These are phyloP conservation scores for Ochotona princeps DNA, from an alignment of 2,113 vertebrate species.

Conservation along the genomic window DNA sequence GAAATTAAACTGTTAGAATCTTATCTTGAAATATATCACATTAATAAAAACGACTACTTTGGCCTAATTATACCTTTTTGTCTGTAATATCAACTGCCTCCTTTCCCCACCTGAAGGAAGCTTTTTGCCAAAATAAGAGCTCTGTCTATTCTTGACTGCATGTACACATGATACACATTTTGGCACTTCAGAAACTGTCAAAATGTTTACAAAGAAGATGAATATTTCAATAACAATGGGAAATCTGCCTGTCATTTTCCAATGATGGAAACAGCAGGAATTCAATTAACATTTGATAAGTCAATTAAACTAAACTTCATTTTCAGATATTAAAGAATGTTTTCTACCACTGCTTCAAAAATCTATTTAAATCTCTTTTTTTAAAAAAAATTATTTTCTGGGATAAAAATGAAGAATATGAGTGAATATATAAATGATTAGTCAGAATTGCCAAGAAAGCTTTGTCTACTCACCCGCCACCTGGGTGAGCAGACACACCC, in stretches of 20 bases:
- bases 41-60: constrained; percentile 26
- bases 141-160: constrained; percentile 32
- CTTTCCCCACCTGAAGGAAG: constrained; percentile 43
- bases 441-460: not conserved
- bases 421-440: not conserved
- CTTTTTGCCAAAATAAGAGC: constrained; percentile 44
- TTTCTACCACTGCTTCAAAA: constrained; percentile 53
- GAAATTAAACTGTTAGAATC: constrained; percentile 5
- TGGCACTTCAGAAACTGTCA: constrained; percentile 65
- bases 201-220: constrained; percentile 77
- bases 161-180: constrained; percentile 42
- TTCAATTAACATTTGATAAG: constrained; percentile 74
- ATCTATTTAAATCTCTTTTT: constrained; percentile 5
- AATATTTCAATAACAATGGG: constrained; percentile 72
- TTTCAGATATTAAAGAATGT: constrained; percentile 55
- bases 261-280: constrained; percentile 50
- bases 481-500: too few species aligned
- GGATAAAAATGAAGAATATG: constrained; percentile 31
- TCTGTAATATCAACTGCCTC: not conserved
- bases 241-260: constrained; percentile 64
- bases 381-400: constrained; percentile 42
- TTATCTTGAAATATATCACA: constrained; percentile 37
- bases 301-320: constrained; percentile 63
- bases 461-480: not conserved
- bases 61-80: constrained; percentile 35